These are phyloP conservation scores for Steinernema hermaphroditum DNA, from an alignment of 2,888 invertebrate species.

Conservation along the genomic window DNA sequence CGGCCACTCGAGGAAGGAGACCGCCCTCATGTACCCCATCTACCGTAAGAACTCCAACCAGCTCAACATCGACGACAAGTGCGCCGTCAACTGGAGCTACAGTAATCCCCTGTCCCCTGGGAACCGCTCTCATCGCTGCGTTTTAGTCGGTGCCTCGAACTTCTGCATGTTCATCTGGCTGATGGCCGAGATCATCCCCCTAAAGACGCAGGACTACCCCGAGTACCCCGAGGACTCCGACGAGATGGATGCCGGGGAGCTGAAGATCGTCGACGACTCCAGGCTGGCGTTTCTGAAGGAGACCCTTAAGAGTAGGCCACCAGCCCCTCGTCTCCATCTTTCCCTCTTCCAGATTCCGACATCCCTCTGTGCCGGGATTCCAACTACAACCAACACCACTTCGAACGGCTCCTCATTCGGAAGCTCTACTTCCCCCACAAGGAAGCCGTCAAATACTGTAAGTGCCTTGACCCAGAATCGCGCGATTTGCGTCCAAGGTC, in stretches of 20 bases:
- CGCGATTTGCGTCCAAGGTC: not conserved
- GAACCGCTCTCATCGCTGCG: not conserved
- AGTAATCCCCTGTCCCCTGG: conserved; percentile 42
- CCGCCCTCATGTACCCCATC: conserved; percentile 65
- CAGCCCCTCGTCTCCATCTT: not conserved
- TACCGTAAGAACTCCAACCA: conserved; percentile 60
- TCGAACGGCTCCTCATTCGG: conserved; percentile 44
- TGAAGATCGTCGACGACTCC: not conserved
- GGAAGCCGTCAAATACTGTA: conserved; percentile 45
- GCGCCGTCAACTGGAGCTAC: conserved; percentile 66
- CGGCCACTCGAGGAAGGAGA: conserved; percentile 60
- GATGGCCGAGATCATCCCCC: conserved; percentile 62
- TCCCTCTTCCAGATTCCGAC: conserved; percentile 35
- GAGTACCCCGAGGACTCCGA: conserved; percentile 32
- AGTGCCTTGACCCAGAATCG: conserved; percentile 16
- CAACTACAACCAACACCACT: conserved; percentile 43
- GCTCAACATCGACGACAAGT: conserved; percentile 65
- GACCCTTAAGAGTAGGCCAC: not conserved
- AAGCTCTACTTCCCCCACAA: conserved; percentile 44
- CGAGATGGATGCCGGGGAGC: not conserved
- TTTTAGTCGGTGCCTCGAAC: conserved; percentile 60
- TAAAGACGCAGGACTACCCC: conserved; percentile 37
- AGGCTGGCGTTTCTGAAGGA: not conserved
- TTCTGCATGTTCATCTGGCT: conserved; percentile 66
- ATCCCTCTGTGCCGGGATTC: conserved; percentile 42